These are phyloP conservation scores for Pagrus major DNA, from an alignment of 2,113 vertebrate genomes.

Conservation along the genomic window DNA sequence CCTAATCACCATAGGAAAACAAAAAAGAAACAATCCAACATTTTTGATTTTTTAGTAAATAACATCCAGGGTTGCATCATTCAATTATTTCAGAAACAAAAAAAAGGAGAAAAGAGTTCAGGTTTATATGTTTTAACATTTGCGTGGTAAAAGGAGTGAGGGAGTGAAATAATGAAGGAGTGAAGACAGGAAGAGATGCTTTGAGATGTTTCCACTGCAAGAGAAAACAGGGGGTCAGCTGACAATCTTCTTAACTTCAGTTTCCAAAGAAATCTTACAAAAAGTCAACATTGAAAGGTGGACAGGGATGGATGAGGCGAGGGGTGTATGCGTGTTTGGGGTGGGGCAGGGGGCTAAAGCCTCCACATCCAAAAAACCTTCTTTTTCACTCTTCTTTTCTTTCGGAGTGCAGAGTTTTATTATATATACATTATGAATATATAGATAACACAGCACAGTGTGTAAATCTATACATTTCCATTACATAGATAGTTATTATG, in stretches of 20 bases:
- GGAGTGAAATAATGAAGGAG: conserved; percentile 63
- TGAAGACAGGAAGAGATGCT: conserved; percentile 43
- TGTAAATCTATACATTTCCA: conserved; percentile 85
- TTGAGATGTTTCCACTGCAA: conserved; percentile 60
- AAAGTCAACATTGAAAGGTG: conserved; percentile 59
- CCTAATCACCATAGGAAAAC: conserved; percentile 78
- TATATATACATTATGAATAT: conserved; percentile 88
- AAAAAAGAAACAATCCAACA: conserved; percentile 61
- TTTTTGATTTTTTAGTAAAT: conserved; percentile 68
- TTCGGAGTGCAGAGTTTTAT: conserved; percentile 81
- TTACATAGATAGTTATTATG: conserved; percentile 87
- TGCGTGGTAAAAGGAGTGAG: conserved; percentile 57
- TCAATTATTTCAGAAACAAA: conserved; percentile 70
- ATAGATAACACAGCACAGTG: conserved; percentile 84
- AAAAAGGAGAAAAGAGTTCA: conserved; percentile 51
- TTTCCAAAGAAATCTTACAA: conserved; percentile 77
- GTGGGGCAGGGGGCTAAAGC: conserved; percentile 76
- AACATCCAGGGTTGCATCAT: conserved; percentile 77
- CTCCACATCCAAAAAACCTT: conserved; percentile 79
- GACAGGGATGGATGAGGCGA: conserved; percentile 27
- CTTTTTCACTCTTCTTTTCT: conserved; percentile 70
- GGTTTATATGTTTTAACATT: conserved; percentile 73
- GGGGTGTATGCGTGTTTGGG: conserved; percentile 6
- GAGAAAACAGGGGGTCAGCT: conserved; percentile 49
- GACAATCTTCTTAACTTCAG: conserved; percentile 83